Evolutionary conservation across 2,113 vertebrate species (phyloP).

Genomic region (Cyanocitta stelleri): DNA sequence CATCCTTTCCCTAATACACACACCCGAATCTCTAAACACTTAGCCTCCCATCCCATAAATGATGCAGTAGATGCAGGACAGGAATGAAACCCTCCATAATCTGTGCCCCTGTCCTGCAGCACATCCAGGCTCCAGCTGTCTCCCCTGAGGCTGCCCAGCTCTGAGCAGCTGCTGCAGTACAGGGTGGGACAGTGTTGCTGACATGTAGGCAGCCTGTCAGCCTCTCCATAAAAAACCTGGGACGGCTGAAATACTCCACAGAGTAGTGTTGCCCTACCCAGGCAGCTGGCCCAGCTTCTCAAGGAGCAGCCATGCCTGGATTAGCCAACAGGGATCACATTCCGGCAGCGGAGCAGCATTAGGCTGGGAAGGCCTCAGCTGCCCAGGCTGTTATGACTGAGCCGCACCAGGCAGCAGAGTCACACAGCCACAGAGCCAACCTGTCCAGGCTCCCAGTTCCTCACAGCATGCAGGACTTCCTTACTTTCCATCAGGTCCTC

Average conservation of each 20-base stretch:
- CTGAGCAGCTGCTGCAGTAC: neutral
- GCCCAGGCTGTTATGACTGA: neutral
- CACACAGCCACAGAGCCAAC: neutral
- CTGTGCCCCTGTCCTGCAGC: neutral
- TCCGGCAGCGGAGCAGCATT: neutral
- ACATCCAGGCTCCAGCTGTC: neutral
- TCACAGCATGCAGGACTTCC: neutral
- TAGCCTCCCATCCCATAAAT: neutral
- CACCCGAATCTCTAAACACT: neutral
- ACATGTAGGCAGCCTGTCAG: neutral
- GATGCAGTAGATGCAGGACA: neutral
- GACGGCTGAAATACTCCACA: neutral
- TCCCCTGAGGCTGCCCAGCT: neutral
- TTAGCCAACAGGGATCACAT: neutral
- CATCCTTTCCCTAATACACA: neutral
- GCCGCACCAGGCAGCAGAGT: neutral
- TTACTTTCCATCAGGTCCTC: neutral
- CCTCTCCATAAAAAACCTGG: neutral
- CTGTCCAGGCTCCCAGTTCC: neutral
- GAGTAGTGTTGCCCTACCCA: neutral
- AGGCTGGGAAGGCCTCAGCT: neutral
- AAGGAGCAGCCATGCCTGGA: neutral
- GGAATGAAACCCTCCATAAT: neutral
- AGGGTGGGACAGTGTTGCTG: neutral
- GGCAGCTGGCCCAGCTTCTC: neutral